Base-by-base conservation (phyloP, 2,113 vertebrate genomes). In the Cavia aperea region DNA sequence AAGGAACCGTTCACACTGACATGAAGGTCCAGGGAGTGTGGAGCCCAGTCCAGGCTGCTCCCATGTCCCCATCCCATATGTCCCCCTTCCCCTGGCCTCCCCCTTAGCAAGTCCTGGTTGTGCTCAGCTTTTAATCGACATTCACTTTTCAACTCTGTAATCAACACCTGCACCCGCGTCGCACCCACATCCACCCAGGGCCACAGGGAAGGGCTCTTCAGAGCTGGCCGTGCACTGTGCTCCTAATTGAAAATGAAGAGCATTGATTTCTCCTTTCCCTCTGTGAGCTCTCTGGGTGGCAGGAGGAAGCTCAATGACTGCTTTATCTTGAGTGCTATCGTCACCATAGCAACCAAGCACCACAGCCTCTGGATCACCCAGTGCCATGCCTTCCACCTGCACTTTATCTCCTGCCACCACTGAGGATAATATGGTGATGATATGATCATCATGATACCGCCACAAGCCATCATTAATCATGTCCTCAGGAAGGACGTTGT, bases 101-200 rank as follows among this genome's bases (percentile, higher is more conserved):
- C 15, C 26, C 73, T 36, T 8, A 7, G 39, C 0, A 9, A 12
- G n/a, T 33, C 43, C 70, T 18, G 15, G 4, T 4, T 6, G 11
- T 36, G 54, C 0, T 39, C 31, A 72, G 18, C 70, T 43, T n/a
- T 26, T 23, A 7, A 13, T 0, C 1, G 3, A 24, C 31, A 65
- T 56, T 7, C 36, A 8, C 36, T 4, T 12, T 3, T 6, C 2
- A 24, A 8, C 9, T 62, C 15, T 0, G 1, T 4, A 8, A 1
- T 11, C 16, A 49, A 51, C 2, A 9, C 7, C 43, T 4, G 1
- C 12, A 8, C n/a, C 1, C 33, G 72, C 24, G 10, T 46, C 54
- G 21, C 83, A 4, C 9, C 14, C 39, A 2, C 0, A 13, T 24
- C 81, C 24, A 54, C 14, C 43, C 36, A 0, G 0, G 18, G 33